Evolutionary conservation across 2,888 invertebrate species (phyloP).

Genomic region (Heliconius ethilla): DNA sequence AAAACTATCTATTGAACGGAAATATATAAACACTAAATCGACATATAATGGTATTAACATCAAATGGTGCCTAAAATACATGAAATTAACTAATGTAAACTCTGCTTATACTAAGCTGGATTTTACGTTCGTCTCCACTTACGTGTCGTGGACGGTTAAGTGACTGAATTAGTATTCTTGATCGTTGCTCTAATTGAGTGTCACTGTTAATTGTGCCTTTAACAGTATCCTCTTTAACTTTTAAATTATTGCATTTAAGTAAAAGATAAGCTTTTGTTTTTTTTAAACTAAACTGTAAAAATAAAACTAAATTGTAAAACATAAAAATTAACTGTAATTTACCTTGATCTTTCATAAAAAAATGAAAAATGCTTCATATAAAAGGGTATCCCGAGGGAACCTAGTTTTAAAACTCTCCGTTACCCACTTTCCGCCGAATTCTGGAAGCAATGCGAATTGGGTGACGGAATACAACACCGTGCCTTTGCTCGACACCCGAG

Average conservation of each 20-base stretch:
- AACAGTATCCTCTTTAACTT: conserved; percentile 46
- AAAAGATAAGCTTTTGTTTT: not conserved
- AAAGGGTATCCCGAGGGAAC: no score
- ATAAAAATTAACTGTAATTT: not conserved
- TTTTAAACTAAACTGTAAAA: not conserved
- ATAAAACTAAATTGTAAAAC: no score
- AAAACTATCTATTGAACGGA: not conserved
- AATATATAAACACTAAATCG: not conserved
- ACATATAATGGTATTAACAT: not conserved
- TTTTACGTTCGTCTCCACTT: conserved; percentile 58
- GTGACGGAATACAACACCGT: no score
- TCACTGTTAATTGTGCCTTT: conserved; percentile 53
- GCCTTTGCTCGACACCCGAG: no score
- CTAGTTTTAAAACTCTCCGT: no score
- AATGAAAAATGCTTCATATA: no score
- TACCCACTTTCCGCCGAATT: no score
- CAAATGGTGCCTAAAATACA: not conserved
- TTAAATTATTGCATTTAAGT: conserved; percentile 33
- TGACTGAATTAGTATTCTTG: conserved; percentile 62
- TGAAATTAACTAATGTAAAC: conserved; percentile 11
- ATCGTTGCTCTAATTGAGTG: conserved; percentile 63
- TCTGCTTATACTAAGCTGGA: conserved; percentile 49
- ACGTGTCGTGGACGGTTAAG: conserved; percentile 57
- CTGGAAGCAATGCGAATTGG: no score
- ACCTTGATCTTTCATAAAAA: no score